Percentiles rank a stretch among this genome's conserved stretches.
phyloP scores from a whole-genome alignment of 2,797 vertebrate genomes.

The Anisognathus igniventris region DNA sequence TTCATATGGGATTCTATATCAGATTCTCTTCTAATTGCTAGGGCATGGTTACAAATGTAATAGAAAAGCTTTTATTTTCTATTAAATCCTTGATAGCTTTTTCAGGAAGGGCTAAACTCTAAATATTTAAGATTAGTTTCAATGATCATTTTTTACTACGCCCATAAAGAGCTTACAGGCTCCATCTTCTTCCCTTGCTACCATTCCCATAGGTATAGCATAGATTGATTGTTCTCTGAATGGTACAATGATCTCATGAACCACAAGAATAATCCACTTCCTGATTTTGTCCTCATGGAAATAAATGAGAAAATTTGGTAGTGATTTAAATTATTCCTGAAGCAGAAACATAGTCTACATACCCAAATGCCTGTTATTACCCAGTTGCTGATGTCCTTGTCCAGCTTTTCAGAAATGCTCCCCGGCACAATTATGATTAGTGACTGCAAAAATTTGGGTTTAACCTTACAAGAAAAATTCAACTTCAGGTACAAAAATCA shows the following conservation, averaged over 20 bases:
- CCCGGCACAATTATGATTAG: background rate
- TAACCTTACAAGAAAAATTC: background rate
- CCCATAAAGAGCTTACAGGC: background rate
- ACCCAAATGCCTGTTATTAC: background rate
- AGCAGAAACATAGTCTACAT: background rate
- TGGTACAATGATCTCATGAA: background rate
- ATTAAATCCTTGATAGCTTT: background rate
- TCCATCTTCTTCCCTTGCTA: background rate
- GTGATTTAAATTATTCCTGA: background rate
- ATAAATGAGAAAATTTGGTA: background rate
- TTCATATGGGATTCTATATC: background rate
- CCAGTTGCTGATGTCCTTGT: background rate
- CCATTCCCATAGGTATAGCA: background rate
- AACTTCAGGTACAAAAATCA: background rate
- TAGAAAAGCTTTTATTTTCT: constrained; percentile 22
- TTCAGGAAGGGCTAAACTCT: background rate
- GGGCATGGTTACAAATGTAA: background rate
- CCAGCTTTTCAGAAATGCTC: background rate
- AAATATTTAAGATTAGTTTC: constrained; percentile 11
- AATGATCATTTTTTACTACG: background rate
- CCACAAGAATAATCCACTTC: background rate
- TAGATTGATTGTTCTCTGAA: background rate
- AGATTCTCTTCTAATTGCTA: constrained; percentile 14
- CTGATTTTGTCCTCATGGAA: background rate
- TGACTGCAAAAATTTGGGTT: background rate